Percentiles rank a stretch among this genome's conserved stretches.
Conservation (phyloP, 53 echinoderm and acorn worm species). For the Crossaster papposus region DNA sequence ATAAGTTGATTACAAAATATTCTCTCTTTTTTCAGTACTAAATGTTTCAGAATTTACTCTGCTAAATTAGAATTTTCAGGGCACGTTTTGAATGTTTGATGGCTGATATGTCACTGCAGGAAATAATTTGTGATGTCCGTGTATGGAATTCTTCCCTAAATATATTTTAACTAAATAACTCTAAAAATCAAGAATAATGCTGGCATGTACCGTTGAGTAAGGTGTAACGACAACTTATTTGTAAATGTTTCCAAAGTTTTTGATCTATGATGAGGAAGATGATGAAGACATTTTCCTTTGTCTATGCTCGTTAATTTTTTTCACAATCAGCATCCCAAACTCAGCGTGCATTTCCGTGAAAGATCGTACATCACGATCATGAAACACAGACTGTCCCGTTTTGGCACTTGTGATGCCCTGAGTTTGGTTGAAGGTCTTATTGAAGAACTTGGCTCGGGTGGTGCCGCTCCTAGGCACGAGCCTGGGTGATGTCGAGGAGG, state of each 20-base stretch:
- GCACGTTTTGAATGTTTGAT: no score
- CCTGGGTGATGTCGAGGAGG: slow-evolving; percentile 46
- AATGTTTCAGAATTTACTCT: no score
- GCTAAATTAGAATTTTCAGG: no score
- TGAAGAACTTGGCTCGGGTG: slow-evolving; percentile 65
- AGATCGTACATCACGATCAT: slow-evolving; percentile 77
- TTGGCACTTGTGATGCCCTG: slow-evolving; percentile 60
- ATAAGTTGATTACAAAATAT: no score
- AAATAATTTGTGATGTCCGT: no score
- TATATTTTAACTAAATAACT: no score
- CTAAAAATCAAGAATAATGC: no score
- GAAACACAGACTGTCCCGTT: slow-evolving; percentile 82
- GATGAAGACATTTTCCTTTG: slow-evolving; percentile 72
- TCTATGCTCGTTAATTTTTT: slow-evolving; percentile 86
- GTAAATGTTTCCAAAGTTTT: neutral
- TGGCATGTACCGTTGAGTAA: neutral
- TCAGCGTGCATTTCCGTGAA: slow-evolving; percentile 96
- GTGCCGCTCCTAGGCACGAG: slow-evolving; percentile 40
- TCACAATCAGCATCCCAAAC: slow-evolving; percentile 91
- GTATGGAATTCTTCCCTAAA: no score
- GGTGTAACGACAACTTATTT: neutral
- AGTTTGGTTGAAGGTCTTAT: slow-evolving; percentile 36
- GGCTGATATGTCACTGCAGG: no score
- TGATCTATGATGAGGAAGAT: slow-evolving; percentile 48
- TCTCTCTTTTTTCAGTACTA: no score